Evolutionary conservation across 1,140 invertebrate species (phyloP).

Genomic region (Daktulosphaira vitifoliae): DNA sequence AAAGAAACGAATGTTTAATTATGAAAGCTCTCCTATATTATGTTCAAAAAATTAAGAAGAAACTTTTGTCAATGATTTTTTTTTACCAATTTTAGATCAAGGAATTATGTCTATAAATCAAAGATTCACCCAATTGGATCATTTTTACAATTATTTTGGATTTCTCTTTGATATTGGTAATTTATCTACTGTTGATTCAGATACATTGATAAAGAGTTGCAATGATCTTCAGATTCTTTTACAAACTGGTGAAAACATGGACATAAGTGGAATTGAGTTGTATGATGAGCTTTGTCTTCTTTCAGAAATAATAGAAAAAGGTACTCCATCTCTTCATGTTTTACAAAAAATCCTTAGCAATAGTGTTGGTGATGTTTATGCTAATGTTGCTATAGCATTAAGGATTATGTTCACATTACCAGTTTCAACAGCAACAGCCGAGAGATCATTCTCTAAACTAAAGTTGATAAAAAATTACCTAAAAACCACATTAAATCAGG

Average conservation of each 20-base stretch:
- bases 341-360: slow-evolving; percentile 10
- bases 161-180: too few relatives aligned
- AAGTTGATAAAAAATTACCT: slow-evolving; percentile 1
- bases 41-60: not conserved
- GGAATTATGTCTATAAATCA: too few relatives aligned
- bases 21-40: too few relatives aligned
- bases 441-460: not conserved
- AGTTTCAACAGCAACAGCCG: not conserved
- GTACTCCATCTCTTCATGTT: not conserved
- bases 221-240: not conserved
- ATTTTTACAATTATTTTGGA: too few relatives aligned
- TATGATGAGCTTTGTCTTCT: slow-evolving; percentile 12
- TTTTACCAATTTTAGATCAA: too few relatives aligned
- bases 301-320: slow-evolving; percentile 18
- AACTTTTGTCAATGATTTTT: too few relatives aligned
- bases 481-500: not conserved
- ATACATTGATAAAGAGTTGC: too few relatives aligned
- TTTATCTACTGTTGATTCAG: too few relatives aligned
- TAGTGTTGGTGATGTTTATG: slow-evolving; percentile 3
- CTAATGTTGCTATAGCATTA: slow-evolving; percentile 2
- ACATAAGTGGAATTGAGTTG: slow-evolving; percentile 1
- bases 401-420: not conserved
- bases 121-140: too few relatives aligned
- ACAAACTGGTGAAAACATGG: not conserved
- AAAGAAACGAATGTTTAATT: too few relatives aligned